Percentiles rank a stretch among this genome's conserved stretches.
phyloP scores from a whole-genome alignment of 2,113 vertebrate species.

The Tenebrosternarchus preto region DNA sequence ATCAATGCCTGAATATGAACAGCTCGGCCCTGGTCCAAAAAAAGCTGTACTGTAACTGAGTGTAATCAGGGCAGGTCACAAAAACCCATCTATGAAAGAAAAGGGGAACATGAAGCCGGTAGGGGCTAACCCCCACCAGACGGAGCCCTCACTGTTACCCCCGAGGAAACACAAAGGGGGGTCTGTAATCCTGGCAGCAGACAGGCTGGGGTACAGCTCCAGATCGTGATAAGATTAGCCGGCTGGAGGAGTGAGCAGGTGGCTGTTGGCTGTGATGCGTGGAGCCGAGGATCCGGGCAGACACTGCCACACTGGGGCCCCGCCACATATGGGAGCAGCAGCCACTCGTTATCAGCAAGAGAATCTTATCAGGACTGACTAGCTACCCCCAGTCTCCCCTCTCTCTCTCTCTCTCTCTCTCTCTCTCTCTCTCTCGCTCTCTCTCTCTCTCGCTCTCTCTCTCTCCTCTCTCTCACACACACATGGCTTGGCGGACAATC shows the following conservation, averaged over 20 bases:
- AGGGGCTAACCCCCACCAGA: constrained; percentile 23
- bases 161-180: constrained; percentile 56
- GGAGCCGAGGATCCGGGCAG: constrained; percentile 8
- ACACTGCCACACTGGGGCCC: constrained; percentile 29
- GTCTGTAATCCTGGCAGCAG: constrained; percentile 56
- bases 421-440: constrained; percentile 14
- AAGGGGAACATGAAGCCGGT: constrained; percentile 8
- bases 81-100: background rate
- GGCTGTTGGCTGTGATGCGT: constrained; percentile 45
- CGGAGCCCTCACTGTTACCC: constrained; percentile 45
- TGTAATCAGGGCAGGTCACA: background rate
- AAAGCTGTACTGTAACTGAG: background rate
- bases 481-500: constrained; percentile 38
- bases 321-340: constrained; percentile 51
- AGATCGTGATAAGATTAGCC: constrained; percentile 62
- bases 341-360: constrained; percentile 53
- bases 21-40: background rate
- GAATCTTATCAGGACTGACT: constrained; percentile 57
- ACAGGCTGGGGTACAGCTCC: constrained; percentile 54
- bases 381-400: constrained; percentile 31
- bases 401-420: background rate
- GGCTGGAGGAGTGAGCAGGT: constrained; percentile 35
- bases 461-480: background rate
- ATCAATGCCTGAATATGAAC: constrained; percentile 1
- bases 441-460: constrained; percentile 29